phyloP scores from a whole-genome alignment of 2,797 vertebrate species.

The Poecilia velifera region DNA sequence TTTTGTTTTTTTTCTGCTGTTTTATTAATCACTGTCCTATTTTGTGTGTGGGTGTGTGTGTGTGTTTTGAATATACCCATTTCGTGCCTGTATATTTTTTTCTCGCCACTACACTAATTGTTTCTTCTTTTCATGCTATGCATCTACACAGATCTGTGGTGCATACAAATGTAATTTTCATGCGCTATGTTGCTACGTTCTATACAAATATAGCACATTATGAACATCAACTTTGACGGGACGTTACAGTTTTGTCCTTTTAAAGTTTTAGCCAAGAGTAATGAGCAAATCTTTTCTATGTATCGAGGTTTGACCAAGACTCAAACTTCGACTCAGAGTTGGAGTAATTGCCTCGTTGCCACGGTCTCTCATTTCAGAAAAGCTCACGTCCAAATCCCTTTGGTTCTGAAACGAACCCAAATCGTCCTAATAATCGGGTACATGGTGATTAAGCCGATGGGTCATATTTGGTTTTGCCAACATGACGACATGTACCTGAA shows the following conservation, averaged over 20 bases:
- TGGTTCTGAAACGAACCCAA: background rate
- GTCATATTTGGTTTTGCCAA: background rate
- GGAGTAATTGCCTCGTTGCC: background rate
- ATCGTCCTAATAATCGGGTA: background rate
- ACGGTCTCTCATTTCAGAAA: background rate
- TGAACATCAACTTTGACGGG: background rate
- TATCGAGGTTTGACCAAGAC: background rate
- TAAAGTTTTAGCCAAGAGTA: background rate
- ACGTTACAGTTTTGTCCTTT: background rate
- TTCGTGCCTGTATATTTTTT: background rate
- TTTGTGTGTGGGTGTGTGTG: background rate
- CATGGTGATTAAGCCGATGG: background rate
- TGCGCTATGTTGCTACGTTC: background rate
- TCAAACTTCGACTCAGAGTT: background rate
- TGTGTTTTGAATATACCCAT: background rate
- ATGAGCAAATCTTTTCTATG: background rate
- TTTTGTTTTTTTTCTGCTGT: background rate
- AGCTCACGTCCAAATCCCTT: background rate
- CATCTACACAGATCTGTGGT: background rate
- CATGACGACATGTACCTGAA: background rate
- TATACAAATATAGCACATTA: background rate
- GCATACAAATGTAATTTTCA: background rate
- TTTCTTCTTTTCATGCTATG: background rate
- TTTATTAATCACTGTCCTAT: background rate
- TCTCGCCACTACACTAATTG: background rate